Evolutionary conservation across 64 coral and sea anemone species (phyloP).

Genomic region (Trachythela sp.): DNA sequence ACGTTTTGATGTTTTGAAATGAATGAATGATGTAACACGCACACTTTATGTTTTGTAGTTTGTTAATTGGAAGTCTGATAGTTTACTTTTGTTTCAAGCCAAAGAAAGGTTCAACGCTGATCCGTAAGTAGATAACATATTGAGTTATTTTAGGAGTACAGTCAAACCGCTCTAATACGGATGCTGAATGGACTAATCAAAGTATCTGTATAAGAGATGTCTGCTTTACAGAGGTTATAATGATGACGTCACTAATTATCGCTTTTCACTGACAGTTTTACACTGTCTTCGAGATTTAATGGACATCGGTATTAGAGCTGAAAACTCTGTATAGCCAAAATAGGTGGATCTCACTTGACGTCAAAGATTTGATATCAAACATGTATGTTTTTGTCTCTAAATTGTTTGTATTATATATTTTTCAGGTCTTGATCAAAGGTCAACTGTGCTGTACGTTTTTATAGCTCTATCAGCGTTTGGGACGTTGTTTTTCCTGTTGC

Average conservation of each 20-base stretch:
- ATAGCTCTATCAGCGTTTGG: conserved; percentile 19
- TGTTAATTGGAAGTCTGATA: conserved; percentile 96
- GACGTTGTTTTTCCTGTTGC: neutral
- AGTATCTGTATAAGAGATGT: neutral
- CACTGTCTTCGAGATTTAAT: no score
- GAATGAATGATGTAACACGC: neutral
- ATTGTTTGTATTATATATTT: neutral
- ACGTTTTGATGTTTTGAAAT: neutral
- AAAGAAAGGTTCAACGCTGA: conserved; percentile 14
- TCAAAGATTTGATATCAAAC: neutral
- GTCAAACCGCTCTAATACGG: no score
- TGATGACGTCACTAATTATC: no score
- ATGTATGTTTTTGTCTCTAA: neutral
- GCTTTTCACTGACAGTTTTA: no score
- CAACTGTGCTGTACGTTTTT: neutral
- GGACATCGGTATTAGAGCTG: no score
- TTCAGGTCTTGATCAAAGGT: neutral
- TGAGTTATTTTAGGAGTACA: no score
- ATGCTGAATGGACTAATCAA: neutral
- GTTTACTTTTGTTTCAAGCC: conserved; percentile 67
- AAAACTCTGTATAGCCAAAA: no score
- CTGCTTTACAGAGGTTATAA: no score
- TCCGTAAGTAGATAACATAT: conserved; percentile 57
- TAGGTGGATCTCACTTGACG: no score
- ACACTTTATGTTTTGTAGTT: conserved; percentile 45